Conservation (phyloP, 2,113 vertebrate species). For the Syngnathus floridae region DNA sequence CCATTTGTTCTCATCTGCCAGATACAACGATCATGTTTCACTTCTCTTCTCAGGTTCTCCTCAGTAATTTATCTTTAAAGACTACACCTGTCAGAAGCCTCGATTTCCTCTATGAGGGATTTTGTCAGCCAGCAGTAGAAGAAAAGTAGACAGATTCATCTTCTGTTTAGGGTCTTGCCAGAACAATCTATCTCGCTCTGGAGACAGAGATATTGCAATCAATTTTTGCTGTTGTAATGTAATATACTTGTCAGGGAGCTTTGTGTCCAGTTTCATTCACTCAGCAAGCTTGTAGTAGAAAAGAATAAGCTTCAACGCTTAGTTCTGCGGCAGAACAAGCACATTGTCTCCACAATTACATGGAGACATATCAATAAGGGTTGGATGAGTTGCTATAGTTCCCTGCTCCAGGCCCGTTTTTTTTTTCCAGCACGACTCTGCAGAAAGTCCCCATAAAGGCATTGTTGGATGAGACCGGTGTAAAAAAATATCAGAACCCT, state of each 20-base stretch:
- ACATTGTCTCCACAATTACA: too few species aligned
- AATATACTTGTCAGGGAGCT: slow-evolving; percentile 44
- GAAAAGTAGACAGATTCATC: slow-evolving; percentile 47
- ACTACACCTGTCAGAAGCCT: slow-evolving; percentile 41
- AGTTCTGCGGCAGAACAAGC: neutral
- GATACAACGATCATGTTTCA: slow-evolving; percentile 29
- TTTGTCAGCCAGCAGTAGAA: slow-evolving; percentile 44
- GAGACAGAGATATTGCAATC: slow-evolving; percentile 45
- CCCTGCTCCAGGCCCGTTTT: too few species aligned
- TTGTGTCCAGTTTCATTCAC: slow-evolving; percentile 46
- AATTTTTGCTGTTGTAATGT: slow-evolving; percentile 34
- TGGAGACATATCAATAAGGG: neutral
- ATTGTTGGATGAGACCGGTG: neutral
- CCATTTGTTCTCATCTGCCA: slow-evolving; percentile 18
- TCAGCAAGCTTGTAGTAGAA: slow-evolving; percentile 19
- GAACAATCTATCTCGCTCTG: slow-evolving; percentile 46
- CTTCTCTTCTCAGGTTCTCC: slow-evolving; percentile 25
- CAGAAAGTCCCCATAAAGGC: neutral
- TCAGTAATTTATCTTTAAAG: slow-evolving; percentile 43
- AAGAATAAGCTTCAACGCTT: slow-evolving; percentile 20
- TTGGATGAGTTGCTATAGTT: neutral
- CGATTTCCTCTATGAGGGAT: slow-evolving; percentile 51
- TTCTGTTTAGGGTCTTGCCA: slow-evolving; percentile 44
- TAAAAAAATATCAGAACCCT: neutral
- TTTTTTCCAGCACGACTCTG: neutral